A percentile compares a stretch with the other conserved stretches of the same genome.
Conservation (phyloP, 2,797 vertebrate species). For the Ceyx erithaca region DNA sequence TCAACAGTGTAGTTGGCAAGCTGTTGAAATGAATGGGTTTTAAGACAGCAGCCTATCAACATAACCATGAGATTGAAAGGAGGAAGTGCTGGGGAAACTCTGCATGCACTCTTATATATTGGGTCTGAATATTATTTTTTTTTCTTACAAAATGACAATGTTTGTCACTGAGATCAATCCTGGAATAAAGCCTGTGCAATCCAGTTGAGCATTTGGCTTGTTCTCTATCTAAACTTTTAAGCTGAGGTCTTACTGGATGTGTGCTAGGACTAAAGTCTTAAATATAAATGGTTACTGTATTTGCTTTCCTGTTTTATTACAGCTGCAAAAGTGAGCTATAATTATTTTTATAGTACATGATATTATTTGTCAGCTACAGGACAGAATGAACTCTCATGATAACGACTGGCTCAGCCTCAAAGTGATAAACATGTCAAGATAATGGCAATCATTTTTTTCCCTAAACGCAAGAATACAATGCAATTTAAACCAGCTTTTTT, state of each 20-base stretch:
- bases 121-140: not conserved
- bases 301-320: conserved; percentile 54
- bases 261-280: not conserved
- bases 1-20: not conserved
- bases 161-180: not conserved
- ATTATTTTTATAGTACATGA: conserved; percentile 64
- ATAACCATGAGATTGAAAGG: not conserved
- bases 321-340: conserved; percentile 47
- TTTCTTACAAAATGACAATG: not conserved
- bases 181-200: not conserved
- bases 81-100: not conserved
- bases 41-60: not conserved
- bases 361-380: conserved; percentile 66
- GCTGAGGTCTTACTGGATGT: not conserved
- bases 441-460: conserved; percentile 34
- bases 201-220: not conserved
- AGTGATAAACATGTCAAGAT: conserved; percentile 71
- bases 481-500: conserved; percentile 33
- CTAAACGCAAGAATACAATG: not conserved
- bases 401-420: conserved; percentile 46
- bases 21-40: not conserved
- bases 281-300: conserved; percentile 38
- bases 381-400: conserved; percentile 50
- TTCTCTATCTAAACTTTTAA: conserved; percentile 6
- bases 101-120: not conserved